A percentile compares a stretch with the other conserved stretches of the same genome.
Evolutionary conservation across 2,797 vertebrate species (phyloP).

Genomic region (Nannoperca australis): DNA sequence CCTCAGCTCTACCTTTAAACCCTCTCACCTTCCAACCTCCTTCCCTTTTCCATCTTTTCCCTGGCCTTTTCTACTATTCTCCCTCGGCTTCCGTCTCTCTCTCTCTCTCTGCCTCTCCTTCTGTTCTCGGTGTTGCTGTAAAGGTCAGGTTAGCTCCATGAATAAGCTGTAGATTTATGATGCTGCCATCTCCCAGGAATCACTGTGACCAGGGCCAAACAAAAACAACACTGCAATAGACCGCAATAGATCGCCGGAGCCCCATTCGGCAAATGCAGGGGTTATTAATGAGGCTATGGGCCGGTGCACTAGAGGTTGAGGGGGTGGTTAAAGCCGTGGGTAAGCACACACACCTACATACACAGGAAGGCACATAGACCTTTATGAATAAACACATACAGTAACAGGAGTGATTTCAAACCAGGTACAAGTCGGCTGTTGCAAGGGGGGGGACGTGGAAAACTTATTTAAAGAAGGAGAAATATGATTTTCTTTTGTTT

Average conservation of each 20-base stretch:
- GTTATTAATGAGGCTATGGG: constrained; percentile 79
- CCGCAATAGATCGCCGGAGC: constrained; percentile 69
- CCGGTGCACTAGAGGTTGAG: constrained; percentile 64
- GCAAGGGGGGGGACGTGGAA: not conserved
- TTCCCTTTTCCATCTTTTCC: constrained; percentile 33
- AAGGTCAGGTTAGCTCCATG: constrained; percentile 81
- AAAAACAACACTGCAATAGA: constrained; percentile 76
- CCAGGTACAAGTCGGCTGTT: not conserved
- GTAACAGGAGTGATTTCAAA: constrained; percentile 4
- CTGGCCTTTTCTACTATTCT: constrained; percentile 69
- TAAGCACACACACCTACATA: constrained; percentile 9
- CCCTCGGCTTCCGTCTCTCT: constrained; percentile 39
- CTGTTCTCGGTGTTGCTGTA: constrained; percentile 67
- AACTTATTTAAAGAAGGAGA: not conserved
- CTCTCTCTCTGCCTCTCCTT: constrained; percentile 27
- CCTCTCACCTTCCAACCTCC: constrained; percentile 33
- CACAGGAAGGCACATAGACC: not conserved
- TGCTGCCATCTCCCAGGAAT: constrained; percentile 80
- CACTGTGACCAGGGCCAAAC: constrained; percentile 78
- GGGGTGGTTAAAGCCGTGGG: constrained; percentile 54
- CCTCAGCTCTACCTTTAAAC: constrained; percentile 63
- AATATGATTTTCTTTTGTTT: not conserved
- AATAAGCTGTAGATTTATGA: constrained; percentile 84
- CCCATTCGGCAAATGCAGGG: constrained; percentile 68
- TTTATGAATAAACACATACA: constrained; percentile 15